Conservation (phyloP, 1,140 invertebrate genomes). For the Drosophila cardini region DNA sequence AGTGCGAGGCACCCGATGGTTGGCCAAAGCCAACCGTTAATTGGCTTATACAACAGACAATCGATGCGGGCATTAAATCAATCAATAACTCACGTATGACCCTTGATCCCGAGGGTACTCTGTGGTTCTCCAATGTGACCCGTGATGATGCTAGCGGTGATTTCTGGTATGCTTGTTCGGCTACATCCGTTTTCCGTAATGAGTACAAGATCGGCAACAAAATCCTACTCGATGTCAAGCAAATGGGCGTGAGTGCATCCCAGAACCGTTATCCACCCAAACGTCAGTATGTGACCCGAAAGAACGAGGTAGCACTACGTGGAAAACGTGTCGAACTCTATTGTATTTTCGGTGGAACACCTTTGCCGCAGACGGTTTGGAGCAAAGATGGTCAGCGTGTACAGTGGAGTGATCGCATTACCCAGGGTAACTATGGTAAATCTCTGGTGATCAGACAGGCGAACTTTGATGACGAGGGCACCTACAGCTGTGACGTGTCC, state of each 20-base stretch:
- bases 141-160: conserved; percentile 92
- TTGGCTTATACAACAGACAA: conserved; percentile 93
- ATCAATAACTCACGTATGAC: conserved; percentile 97
- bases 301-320: conserved; percentile 92
- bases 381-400: conserved; percentile 90
- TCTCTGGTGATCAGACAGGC: conserved; percentile 94
- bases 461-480: conserved; percentile 93
- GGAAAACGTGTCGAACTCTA: conserved; percentile 93
- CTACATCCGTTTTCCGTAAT: conserved; percentile 93
- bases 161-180: conserved; percentile 95
- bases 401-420: conserved; percentile 90
- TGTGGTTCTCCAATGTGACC: conserved; percentile 98
- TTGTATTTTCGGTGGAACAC: conserved; percentile 96
- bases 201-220: conserved; percentile 96
- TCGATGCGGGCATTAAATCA: conserved; percentile 91
- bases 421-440: conserved; percentile 96
- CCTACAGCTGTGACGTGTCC: conserved; percentile 95
- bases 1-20: conserved; percentile 95
- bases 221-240: conserved; percentile 91
- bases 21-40: conserved; percentile 97
- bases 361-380: conserved; percentile 93
- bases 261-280: conserved; percentile 92
- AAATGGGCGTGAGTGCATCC: conserved; percentile 90
- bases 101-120: conserved; percentile 95
- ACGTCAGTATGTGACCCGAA: conserved; percentile 93